Base-by-base conservation (phyloP, 2,888 invertebrate species). In the Zootermopsis nevadensis region DNA sequence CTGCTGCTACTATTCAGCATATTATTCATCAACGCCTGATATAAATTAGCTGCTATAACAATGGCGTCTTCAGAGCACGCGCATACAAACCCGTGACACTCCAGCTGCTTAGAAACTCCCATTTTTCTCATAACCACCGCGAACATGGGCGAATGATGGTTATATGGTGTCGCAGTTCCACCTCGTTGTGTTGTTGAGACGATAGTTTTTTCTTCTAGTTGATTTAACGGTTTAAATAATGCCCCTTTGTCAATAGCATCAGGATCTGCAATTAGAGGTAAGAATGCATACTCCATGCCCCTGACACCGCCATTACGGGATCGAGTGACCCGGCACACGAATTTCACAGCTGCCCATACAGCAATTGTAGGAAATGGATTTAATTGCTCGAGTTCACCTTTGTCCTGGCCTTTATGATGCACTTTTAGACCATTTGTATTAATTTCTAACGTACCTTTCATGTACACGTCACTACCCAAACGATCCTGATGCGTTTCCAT, bases 71-170 rank as follows among this genome's bases (percentile, higher is more conserved):
- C 97, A 53, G 96, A 95, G 87, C 95, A 95, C 89, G 95, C 94
- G 89, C 97, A 97, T 86, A 96, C 95, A 90, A 97, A 97, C 76
- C 95, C 97, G 91, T 97, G 97, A 89, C 97, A 97, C 91, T 97
- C 96, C 85, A 97, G 90, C 88, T 95, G 95, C 2, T 95, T 94
- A 33, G 94, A 93, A 76, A 94, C 95, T 80, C 93, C 92, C 33
- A 91, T 90, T 88, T 94, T 93, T 85, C 97, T 93, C 97, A 97
- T 97, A 83, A 97, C 96, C 42, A 97, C 97, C 77, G 97, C 96
- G 90, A 97, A 97, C 87, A 97, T 92, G 0, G 97, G 97, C 27
- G 96, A 95, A 90, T 96, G 96, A 30, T 93, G 82, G 83, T 85
- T 84, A 80, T 85, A 80, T 81, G 84, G 42, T 82, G 84, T 38